phyloP scores from a whole-genome alignment of 1,140 invertebrate genomes.

The Aphelinus certus region DNA sequence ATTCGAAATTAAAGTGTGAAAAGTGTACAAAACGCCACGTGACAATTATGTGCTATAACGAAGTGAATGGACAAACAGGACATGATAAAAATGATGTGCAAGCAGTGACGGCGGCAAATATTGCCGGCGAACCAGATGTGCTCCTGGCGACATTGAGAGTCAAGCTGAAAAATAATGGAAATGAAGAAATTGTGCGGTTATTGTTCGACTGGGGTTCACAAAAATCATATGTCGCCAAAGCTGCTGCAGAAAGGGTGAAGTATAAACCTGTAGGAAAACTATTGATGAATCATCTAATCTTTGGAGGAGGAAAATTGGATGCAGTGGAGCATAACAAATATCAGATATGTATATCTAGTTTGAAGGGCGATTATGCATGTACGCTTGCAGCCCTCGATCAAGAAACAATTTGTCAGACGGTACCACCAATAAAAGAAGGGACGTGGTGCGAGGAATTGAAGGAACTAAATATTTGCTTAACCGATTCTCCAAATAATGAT shows the following conservation, averaged over 20 bases:
- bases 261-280: conserved; percentile 4
- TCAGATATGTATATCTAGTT: conserved; percentile 13
- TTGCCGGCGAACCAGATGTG: conserved; percentile 24
- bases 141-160: conserved; percentile 33
- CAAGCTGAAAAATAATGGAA: not conserved
- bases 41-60: too few species aligned
- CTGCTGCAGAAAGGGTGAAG: not conserved
- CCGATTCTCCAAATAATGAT: conserved; percentile 26
- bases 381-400: conserved; percentile 40
- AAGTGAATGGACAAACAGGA: too few species aligned
- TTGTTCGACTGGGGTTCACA: not conserved
- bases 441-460: conserved; percentile 34
- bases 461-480: conserved; percentile 36
- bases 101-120: not conserved
- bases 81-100: too few species aligned
- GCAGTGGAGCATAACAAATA: conserved; percentile 30
- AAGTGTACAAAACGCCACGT: too few species aligned
- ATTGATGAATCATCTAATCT: conserved; percentile 29
- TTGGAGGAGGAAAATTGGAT: conserved; percentile 24
- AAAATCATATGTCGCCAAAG: not conserved
- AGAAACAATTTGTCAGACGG: conserved; percentile 36
- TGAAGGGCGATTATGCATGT: conserved; percentile 32
- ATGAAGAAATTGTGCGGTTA: not conserved
- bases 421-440: not conserved
- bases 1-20: not conserved